Base-by-base conservation (phyloP, 2,888 invertebrate species). In the Caprella mutica region DNA sequence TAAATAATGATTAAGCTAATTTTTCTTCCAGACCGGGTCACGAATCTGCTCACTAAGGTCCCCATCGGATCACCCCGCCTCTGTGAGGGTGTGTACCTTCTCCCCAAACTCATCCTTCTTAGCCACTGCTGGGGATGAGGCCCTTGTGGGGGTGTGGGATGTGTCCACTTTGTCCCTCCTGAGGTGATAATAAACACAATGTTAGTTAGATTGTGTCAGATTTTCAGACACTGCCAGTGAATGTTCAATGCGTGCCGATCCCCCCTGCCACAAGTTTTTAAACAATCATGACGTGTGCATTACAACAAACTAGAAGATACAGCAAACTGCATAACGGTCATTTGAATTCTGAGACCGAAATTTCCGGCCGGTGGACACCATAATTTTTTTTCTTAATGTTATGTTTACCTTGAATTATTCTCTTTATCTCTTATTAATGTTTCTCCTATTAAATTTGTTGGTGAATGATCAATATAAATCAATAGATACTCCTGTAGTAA, bases 121-220 rank as follows among this genome's bases (percentile, higher is more conserved):
- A 44, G 80, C 80, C 5, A 82, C 84, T 2, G 83, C 81, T 14
- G 82, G 83, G 21, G 85, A 85, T 70, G 83, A 82, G 70, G 84
- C 84, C 33, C 78, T 80, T 35, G 75, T 58, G 14, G 50, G 40
- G 19, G 42, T 61, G 24, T 61, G 61, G 61, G 82, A 84, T 70
- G 72, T 83, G 46, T 72, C 80, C 6, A 77, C 79, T 33, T 76
- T 79, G 67, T 77, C 73, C 65, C 72, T 82, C 43, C 73, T 81
- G 59, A 80, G 79, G 83, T 81, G 72, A 26, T 30, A 23, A n/a
- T 46, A 33, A n/a, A 39, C 24, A 12, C 19, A 12, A 17, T 21
- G 2, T 40, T 17, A 40, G 17, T 6, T n/a, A 27, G 17, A 23
- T 14, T 4, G 27, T 27, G 19, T n/a, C 29, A 24, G 19, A 5